phyloP scores from a whole-genome alignment of 2,797 vertebrate genomes.

The Lithobates sylvaticus region DNA sequence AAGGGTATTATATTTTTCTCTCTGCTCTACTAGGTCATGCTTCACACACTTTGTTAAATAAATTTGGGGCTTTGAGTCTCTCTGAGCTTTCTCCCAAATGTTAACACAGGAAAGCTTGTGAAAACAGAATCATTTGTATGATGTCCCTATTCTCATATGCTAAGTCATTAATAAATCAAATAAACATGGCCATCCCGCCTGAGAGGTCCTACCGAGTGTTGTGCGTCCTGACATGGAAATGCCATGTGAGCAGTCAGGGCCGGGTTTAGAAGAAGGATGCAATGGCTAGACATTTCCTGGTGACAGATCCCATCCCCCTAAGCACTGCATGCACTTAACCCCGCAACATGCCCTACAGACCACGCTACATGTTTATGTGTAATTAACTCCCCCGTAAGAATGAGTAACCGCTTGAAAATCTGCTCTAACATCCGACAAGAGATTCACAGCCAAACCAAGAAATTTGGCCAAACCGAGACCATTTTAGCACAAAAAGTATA shows the following conservation, averaged over 20 bases:
- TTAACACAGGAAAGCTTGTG: conserved; percentile 52
- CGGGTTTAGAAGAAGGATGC: conserved; percentile 17
- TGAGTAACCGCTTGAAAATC: too few relatives aligned
- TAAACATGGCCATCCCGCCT: conserved; percentile 37
- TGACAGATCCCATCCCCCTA: conserved; percentile 10
- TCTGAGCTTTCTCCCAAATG: conserved; percentile 30
- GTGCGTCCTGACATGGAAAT: conserved; percentile 24
- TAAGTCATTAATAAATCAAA: conserved; percentile 50
- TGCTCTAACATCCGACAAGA: too few relatives aligned
- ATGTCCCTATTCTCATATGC: conserved; percentile 32
- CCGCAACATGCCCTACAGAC: not conserved
- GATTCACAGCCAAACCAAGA: too few relatives aligned
- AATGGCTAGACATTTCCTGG: conserved; percentile 28
- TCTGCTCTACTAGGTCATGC: conserved; percentile 30
- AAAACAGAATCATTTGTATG: conserved; percentile 49
- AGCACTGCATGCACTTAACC: conserved; percentile 1
- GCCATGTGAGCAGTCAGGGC: not conserved
- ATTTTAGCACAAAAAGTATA: too few relatives aligned
- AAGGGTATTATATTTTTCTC: conserved; percentile 11
- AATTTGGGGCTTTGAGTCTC: conserved; percentile 28
- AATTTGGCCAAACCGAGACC: too few relatives aligned
- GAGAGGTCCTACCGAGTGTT: not conserved
- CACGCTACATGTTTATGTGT: not conserved
- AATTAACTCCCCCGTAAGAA: not conserved
- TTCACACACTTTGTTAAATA: conserved; percentile 45